These are phyloP conservation scores for Nothocercus nigrocapillus DNA, from an alignment of 2,113 vertebrate species.

Conservation along the genomic window DNA sequence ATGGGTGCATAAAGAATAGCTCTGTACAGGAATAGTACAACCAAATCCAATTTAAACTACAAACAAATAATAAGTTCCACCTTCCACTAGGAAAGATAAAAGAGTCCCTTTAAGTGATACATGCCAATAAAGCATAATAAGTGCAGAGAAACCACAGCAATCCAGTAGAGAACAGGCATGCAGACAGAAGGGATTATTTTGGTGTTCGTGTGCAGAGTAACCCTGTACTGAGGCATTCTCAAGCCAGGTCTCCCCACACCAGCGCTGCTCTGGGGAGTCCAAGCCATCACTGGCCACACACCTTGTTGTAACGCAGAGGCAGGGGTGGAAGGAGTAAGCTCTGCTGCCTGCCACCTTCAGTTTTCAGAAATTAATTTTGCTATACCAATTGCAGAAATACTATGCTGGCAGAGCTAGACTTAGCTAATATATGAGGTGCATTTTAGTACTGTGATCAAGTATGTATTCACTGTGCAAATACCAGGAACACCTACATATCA, in stretches of 20 bases:
- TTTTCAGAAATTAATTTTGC: not conserved
- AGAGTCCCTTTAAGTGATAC: not conserved
- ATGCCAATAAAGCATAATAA: not conserved
- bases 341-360: rapidly evolving
- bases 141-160: not conserved
- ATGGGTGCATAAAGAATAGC: not conserved
- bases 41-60: not conserved
- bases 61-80: not conserved
- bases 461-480: not conserved
- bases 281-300: not conserved
- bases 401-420: not conserved
- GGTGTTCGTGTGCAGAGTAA: too few relatives aligned
- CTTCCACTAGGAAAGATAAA: not conserved
- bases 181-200: not conserved
- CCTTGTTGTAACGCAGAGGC: not conserved
- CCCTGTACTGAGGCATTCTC: too few relatives aligned
- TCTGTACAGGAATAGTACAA: not conserved
- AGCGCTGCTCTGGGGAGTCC: not conserved
- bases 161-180: not conserved
- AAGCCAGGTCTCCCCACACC: too few relatives aligned
- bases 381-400: not conserved
- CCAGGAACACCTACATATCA: not conserved
- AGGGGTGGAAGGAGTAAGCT: too few relatives aligned
- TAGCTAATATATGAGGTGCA: not conserved
- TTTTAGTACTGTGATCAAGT: not conserved